A percentile compares a stretch with the other conserved stretches of the same genome.
These are phyloP conservation scores for Gadopsis marmoratus DNA, from an alignment of 2,797 vertebrate genomes.

Conservation along the genomic window DNA sequence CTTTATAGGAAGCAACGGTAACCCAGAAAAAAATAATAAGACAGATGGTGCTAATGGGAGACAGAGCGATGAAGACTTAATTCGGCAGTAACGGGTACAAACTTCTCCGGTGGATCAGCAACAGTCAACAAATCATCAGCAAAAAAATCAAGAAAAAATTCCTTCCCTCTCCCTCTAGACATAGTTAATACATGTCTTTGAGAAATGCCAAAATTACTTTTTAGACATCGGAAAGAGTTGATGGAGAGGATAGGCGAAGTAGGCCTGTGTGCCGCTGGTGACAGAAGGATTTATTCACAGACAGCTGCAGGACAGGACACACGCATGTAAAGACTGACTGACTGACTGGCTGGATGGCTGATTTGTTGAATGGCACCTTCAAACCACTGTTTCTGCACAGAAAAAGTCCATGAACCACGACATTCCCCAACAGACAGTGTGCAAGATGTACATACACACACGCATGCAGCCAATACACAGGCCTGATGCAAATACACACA, in stretches of 20 bases:
- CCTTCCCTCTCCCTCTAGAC: conserved; percentile 6
- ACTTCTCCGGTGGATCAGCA: conserved; percentile 3
- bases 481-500: conserved; percentile 14
- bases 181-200: not conserved
- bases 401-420: conserved; percentile 57
- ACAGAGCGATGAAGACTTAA: conserved; percentile 13
- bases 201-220: conserved; percentile 29
- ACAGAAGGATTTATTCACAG: conserved; percentile 83
- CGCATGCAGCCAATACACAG: conserved; percentile 4
- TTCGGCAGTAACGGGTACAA: conserved; percentile 26
- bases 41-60: conserved; percentile 22
- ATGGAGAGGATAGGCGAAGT: conserved; percentile 52
- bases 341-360: not conserved
- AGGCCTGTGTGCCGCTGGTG: conserved; percentile 68
- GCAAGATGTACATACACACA: conserved; percentile 48
- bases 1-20: conserved; percentile 19
- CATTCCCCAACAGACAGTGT: conserved; percentile 75
- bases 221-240: conserved; percentile 30
- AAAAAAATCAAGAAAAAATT: conserved; percentile 14
- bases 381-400: conserved; percentile 59
- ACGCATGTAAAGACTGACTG: conserved; percentile 56
- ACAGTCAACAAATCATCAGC: conserved; percentile 4
- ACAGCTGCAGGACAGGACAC: conserved; percentile 81
- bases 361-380: conserved; percentile 44
- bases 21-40: conserved; percentile 7